Evolutionary conservation across 2,113 vertebrate genomes (phyloP).

Genomic region (Origma solitaria): DNA sequence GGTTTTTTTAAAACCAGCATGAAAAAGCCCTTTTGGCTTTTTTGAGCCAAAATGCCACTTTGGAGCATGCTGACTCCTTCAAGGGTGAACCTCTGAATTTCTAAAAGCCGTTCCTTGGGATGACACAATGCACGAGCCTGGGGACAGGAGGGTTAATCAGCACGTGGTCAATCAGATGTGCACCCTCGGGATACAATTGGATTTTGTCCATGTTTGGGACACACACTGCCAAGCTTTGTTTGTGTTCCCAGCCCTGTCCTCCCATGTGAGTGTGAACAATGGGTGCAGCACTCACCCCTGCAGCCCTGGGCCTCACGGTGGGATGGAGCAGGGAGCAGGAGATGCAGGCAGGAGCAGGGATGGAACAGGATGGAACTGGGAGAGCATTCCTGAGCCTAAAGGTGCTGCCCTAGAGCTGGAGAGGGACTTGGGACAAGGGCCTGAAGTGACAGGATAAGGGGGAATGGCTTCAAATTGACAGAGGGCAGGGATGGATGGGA

Average conservation of each 20-base stretch:
- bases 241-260: neutral
- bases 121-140: accelerated
- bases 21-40: neutral
- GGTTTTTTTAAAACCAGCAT: accelerated
- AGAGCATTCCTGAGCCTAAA: neutral
- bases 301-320: accelerated
- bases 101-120: neutral
- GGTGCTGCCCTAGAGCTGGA: neutral
- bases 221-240: constrained; percentile 37
- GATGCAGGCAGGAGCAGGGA: neutral
- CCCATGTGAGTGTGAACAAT: neutral
- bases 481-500: neutral
- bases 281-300: neutral
- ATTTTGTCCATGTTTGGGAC: constrained; percentile 5
- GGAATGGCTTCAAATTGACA: neutral
- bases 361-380: neutral
- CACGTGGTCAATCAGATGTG: neutral
- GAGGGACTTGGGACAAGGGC: neutral
- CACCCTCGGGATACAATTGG: neutral
- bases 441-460: neutral
- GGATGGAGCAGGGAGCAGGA: neutral
- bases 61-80: neutral
- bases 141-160: neutral
- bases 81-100: neutral
- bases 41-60: neutral